Evolutionary conservation across 37 sponge, comb jelly and placozoan genomes (phyloP).

Genomic region (Ianthella basta): DNA sequence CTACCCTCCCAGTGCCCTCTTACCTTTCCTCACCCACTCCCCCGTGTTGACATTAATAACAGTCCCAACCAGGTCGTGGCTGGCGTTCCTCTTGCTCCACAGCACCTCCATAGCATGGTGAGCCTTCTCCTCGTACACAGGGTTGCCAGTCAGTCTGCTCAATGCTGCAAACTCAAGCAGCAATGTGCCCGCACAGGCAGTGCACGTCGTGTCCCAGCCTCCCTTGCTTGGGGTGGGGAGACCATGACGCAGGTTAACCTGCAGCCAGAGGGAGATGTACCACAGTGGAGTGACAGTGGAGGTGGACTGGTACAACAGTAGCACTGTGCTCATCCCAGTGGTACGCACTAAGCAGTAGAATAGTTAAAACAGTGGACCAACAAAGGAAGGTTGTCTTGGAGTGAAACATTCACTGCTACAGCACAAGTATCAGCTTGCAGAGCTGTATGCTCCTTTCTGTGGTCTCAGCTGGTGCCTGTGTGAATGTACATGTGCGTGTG

Average conservation of each 20-base stretch:
- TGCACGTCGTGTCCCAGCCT: constrained; percentile 81
- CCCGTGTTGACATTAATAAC: constrained; percentile 91
- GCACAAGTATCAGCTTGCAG: too few relatives aligned
- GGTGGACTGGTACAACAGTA: neutral
- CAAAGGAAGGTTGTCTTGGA: too few relatives aligned
- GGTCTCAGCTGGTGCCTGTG: too few relatives aligned
- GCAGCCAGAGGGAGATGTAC: neutral
- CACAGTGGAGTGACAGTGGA: neutral
- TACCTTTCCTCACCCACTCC: constrained; percentile 89
- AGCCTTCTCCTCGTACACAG: constrained; percentile 83
- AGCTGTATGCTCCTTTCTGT: too few relatives aligned
- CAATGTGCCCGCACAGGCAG: constrained; percentile 96
- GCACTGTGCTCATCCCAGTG: too few relatives aligned
- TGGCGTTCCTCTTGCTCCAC: constrained; percentile 69
- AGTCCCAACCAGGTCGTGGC: constrained; percentile 82
- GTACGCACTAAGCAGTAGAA: too few relatives aligned
- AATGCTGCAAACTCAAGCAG: constrained; percentile 97
- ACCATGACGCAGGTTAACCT: constrained; percentile 80
- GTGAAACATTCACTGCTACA: neutral
- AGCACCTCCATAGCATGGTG: constrained; percentile 82
- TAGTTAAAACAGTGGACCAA: too few relatives aligned
- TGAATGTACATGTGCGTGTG: too few relatives aligned
- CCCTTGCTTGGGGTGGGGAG: constrained; percentile 25
- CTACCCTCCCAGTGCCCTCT: neutral
- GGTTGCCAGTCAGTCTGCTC: constrained; percentile 81